Base-by-base conservation (phyloP, 2,797 vertebrate species). In the Atherinosoma microstoma region DNA sequence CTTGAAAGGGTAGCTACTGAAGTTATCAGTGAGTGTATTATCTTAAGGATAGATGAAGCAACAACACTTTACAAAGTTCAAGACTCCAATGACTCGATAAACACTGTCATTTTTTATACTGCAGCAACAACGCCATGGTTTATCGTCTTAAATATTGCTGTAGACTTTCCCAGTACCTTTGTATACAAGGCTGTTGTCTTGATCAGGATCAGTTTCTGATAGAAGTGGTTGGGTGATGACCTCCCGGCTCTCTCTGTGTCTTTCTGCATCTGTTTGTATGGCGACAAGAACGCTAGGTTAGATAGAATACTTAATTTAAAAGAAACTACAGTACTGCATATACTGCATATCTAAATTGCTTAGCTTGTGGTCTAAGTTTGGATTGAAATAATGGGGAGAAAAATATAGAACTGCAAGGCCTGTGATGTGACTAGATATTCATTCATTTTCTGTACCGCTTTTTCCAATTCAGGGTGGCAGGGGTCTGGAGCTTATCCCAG, bases 121-220 rank as follows among this genome's bases (percentile, higher is more conserved):
- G n/a, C 5, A 38, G 59, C 58, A 24, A 61, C n/a, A 68, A 16
- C 22, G 4, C 3, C 3, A 9, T 10, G 3, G 16, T 42, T n/a
- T 18, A 4, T 49, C 16, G 32, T 34, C 3, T 18, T 34, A 18
- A 35, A 36, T 49, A 32, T 22, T 13, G 42, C 1, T 53, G 27
- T 22, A 7, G 27, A 35, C 8, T 0, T 0, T 53, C 8, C 13
- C 53, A 6, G 6, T 86, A 95, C 94, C 94, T 93, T 93, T 94
- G 85, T 95, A 95, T 61, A 91, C 92, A 0, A 92, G 64, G 70
- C 83, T 86, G 87, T 87, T 91, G 83, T 93, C 93, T 56, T 88
- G 82, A 58, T 91, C 88, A 7, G 81, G 72, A 57, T 76, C 66
- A 29, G 70, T 57, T 18, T 90, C 84, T 27, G 89, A 67, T 54